A percentile compares a stretch with the other conserved stretches of the same genome.
Evolutionary conservation across 1,140 invertebrate species (phyloP).

Genomic region (Dreissena rostriformis): DNA sequence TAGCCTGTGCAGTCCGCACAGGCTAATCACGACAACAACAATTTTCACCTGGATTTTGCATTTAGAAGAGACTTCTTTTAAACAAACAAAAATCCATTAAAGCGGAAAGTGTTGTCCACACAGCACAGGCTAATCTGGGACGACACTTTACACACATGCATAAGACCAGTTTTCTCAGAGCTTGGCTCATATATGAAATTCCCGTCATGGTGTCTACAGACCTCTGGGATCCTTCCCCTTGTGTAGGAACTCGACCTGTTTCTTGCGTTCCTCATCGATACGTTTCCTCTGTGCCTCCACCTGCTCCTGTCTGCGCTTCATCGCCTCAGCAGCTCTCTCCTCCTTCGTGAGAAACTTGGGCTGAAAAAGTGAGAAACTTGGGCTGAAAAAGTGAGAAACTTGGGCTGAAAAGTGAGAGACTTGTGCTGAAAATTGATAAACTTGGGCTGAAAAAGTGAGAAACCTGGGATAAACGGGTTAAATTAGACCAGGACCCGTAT

Average conservation of each 20-base stretch:
- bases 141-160: no score
- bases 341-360: conserved; percentile 99
- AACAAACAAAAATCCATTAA: no score
- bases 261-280: conserved; percentile 88
- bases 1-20: no score
- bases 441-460: conserved; percentile 90
- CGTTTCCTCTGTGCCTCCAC: conserved; percentile 86
- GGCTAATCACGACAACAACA: no score
- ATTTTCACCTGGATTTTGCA: no score
- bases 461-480: background rate
- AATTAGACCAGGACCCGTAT: background rate
- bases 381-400: conserved; percentile 98
- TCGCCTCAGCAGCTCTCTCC: conserved; percentile 93
- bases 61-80: no score
- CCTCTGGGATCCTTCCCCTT: conserved; percentile 82
- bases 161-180: no score
- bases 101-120: no score
- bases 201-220: background rate
- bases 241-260: conserved; percentile 84
- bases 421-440: conserved; percentile 95
- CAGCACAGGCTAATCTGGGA: no score
- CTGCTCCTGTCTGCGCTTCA: conserved; percentile 94
- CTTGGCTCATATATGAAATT: no score
- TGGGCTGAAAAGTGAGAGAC: conserved; percentile 94
- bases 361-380: conserved; percentile 80